Conservation (phyloP, 2,888 invertebrate genomes). For the Eilema caniola region DNA sequence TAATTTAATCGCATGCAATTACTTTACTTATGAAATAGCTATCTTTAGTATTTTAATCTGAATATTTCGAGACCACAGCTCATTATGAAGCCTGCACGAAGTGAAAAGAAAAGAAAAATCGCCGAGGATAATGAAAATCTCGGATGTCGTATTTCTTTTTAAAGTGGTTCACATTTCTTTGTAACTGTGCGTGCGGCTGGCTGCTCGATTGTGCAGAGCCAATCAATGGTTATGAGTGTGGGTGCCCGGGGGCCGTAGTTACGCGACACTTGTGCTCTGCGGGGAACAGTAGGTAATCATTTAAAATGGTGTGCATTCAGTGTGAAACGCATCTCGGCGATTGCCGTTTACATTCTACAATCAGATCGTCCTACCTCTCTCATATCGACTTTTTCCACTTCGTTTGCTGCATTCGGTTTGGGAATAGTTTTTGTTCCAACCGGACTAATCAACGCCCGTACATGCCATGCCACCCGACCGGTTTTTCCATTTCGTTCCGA, state of each 20-base stretch:
- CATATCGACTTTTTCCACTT: conserved; percentile 85
- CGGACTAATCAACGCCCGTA: conserved; percentile 83
- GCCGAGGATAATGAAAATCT: conserved; percentile 74
- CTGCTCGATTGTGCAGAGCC: conserved; percentile 72
- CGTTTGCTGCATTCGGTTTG: conserved; percentile 80
- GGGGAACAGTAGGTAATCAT: conserved; percentile 68
- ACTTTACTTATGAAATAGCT: conserved; percentile 35
- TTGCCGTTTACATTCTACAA: conserved; percentile 81
- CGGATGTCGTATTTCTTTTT: conserved; percentile 75
- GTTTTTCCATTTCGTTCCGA: conserved; percentile 64
- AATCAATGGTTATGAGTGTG: conserved; percentile 79
- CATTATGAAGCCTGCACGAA: conserved; percentile 57
- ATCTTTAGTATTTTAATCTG: conserved; percentile 52
- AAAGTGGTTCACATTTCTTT: conserved; percentile 80
- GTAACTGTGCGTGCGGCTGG: conserved; percentile 72
- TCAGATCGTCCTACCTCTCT: conserved; percentile 74
- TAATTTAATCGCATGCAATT: conserved; percentile 34
- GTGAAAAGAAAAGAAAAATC: conserved; percentile 57
- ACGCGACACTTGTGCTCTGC: conserved; percentile 26
- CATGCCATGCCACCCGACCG: conserved; percentile 69
- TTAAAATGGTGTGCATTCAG: conserved; percentile 76
- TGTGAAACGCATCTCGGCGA: conserved; percentile 80
- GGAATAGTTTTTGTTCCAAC: conserved; percentile 84
- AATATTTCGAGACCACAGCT: conserved; percentile 53
- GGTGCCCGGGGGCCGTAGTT: conserved; percentile 44